Conservation (phyloP, 2,797 vertebrate species). For the Hemitrygon akajei region DNA sequence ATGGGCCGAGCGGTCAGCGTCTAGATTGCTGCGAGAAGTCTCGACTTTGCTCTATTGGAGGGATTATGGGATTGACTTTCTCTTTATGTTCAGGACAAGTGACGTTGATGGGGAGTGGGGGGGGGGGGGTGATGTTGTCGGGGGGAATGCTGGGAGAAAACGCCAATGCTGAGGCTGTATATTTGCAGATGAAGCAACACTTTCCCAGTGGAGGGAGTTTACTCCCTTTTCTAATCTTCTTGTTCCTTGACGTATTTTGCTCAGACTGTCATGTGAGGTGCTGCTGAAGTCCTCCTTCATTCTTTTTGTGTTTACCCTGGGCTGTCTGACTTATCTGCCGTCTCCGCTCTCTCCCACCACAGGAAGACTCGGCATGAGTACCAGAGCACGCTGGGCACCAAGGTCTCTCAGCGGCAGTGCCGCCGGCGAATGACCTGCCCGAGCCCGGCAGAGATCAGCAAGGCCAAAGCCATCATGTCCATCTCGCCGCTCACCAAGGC, state of each 20-base stretch:
- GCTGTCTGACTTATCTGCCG: too few relatives aligned
- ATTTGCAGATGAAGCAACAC: not conserved
- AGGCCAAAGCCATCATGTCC: constrained; percentile 65
- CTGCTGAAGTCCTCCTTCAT: not conserved
- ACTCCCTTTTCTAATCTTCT: constrained; percentile 29
- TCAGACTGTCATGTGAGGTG: not conserved
- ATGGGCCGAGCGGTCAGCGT: too few relatives aligned
- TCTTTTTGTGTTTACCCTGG: too few relatives aligned
- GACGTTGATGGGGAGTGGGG: not conserved
- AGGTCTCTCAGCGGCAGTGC: constrained; percentile 51
- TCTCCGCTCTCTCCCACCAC: not conserved
- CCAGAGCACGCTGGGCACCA: constrained; percentile 42
- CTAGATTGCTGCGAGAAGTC: too few relatives aligned
- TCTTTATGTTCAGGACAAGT: not conserved
- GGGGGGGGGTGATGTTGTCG: too few relatives aligned
- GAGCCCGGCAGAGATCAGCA: constrained; percentile 75
- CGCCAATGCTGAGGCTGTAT: not conserved
- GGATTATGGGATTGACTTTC: too few relatives aligned
- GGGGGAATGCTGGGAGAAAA: not conserved
- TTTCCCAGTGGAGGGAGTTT: not conserved
- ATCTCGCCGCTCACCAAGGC: constrained; percentile 59
- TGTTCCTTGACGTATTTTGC: not conserved
- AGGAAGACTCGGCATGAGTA: constrained; percentile 67
- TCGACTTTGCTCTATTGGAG: too few relatives aligned
- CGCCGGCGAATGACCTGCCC: constrained; percentile 81